phyloP scores from a whole-genome alignment of 2,797 vertebrate genomes.

The Sphaeramia orbicularis region DNA sequence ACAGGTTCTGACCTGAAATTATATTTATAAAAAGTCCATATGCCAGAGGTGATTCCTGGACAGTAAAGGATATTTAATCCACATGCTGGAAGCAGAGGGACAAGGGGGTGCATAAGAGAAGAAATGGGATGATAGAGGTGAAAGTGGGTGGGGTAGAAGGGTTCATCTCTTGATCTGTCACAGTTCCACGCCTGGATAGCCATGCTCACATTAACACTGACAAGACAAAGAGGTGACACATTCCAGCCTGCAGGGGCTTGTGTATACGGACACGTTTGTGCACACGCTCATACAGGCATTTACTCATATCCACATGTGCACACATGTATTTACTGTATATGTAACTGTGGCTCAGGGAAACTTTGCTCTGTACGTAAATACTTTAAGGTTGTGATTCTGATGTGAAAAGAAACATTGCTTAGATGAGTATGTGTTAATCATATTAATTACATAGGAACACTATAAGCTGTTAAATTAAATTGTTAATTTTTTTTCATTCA shows the following conservation, averaged over 20 bases:
- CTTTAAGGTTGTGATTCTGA: too few relatives aligned
- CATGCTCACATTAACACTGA: constrained; percentile 84
- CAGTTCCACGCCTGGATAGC: constrained; percentile 80
- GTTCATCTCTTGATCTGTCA: constrained; percentile 77
- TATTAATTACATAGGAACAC: too few relatives aligned
- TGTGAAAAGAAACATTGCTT: not conserved
- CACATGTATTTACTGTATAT: constrained; percentile 17
- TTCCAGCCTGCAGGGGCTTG: constrained; percentile 71
- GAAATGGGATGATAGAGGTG: constrained; percentile 45
- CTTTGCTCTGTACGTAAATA: too few relatives aligned
- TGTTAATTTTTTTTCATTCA: too few relatives aligned
- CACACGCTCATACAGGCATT: constrained; percentile 26
- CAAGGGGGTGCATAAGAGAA: constrained; percentile 4
- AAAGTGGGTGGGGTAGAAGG: constrained; percentile 30
- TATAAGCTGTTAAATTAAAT: too few relatives aligned
- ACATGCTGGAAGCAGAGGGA: constrained; percentile 30
- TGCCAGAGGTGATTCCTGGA: constrained; percentile 69
- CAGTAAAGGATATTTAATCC: constrained; percentile 65
- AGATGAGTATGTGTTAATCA: too few relatives aligned
- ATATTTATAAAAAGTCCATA: constrained; percentile 68
- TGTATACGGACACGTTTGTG: constrained; percentile 45
- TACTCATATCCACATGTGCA: constrained; percentile 43
- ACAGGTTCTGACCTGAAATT: constrained; percentile 77
- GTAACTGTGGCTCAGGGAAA: not conserved
- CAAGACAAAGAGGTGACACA: constrained; percentile 83